Percentiles rank a stretch among this genome's conserved stretches.
Conservation (phyloP, 2,888 invertebrate genomes). For the Eristalis intricaria region DNA sequence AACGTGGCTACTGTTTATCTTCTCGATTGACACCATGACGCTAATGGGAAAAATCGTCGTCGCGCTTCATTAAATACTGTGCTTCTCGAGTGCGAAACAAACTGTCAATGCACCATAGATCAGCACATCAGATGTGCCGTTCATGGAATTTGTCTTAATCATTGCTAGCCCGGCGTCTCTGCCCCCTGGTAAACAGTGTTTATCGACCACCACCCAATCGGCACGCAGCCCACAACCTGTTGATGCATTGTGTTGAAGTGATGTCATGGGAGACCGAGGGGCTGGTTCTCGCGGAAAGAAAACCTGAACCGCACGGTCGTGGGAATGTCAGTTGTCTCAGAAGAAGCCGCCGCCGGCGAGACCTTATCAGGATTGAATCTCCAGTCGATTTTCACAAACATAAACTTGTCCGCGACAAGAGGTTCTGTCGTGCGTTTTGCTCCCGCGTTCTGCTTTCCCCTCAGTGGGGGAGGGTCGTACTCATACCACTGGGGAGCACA, state of each 20-base stretch:
- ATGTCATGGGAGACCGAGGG: constrained; percentile 35
- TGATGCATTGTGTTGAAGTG: constrained; percentile 37
- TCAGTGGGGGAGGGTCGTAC: neutral
- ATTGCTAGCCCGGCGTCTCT: neutral
- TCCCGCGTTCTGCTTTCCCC: too few species aligned
- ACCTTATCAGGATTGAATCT: constrained; percentile 54
- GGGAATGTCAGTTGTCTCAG: constrained; percentile 17
- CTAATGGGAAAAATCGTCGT: constrained; percentile 50
- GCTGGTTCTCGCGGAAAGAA: neutral
- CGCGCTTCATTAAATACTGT: constrained; percentile 17
- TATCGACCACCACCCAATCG: neutral
- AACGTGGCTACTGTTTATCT: neutral
- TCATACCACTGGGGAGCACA: neutral
- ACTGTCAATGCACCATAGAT: constrained; percentile 19
- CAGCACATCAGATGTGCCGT: constrained; percentile 13
- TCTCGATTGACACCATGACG: constrained; percentile 51
- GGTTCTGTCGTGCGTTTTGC: neutral
- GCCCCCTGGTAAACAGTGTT: neutral
- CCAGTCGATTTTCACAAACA: constrained; percentile 62
- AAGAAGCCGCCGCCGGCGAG: constrained; percentile 25
- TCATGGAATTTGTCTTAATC: constrained; percentile 54
- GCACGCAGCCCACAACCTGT: constrained; percentile 45
- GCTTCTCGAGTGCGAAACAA: constrained; percentile 26
- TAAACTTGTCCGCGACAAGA: constrained; percentile 49
- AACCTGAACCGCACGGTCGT: constrained; percentile 20